Conservation (phyloP, 1,140 invertebrate genomes). For the Drosophila pectinifera region DNA sequence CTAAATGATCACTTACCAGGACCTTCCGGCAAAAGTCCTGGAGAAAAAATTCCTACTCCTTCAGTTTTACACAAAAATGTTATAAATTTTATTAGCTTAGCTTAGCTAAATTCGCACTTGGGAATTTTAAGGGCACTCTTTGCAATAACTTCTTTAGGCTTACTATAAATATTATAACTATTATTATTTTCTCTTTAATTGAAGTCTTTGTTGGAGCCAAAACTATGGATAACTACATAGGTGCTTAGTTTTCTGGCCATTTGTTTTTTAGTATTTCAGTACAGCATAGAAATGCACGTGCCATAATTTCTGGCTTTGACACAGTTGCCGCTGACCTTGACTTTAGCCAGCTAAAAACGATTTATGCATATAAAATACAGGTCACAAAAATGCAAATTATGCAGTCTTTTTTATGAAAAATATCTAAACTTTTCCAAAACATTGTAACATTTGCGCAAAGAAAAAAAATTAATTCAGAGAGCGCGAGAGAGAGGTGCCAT, state of each 20-base stretch:
- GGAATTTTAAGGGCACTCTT: too few species aligned
- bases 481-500: conserved; percentile 51
- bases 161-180: background rate
- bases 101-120: too few species aligned
- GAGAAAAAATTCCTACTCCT: too few species aligned
- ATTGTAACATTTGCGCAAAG: conserved; percentile 20
- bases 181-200: background rate
- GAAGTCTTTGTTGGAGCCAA: background rate
- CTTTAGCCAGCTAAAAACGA: conserved; percentile 5
- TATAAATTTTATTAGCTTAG: too few species aligned
- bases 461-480: conserved; percentile 19
- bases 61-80: too few species aligned
- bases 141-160: too few species aligned
- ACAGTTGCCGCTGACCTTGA: conserved; percentile 12
- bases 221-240: too few species aligned
- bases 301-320: conserved; percentile 10
- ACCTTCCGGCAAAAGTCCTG: too few species aligned
- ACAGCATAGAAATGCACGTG: conserved; percentile 7
- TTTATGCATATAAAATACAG: conserved; percentile 1
- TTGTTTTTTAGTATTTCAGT: too few species aligned
- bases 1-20: too few species aligned
- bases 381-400: conserved; percentile 12
- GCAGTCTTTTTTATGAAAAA: background rate
- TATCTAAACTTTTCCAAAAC: conserved; percentile 6
- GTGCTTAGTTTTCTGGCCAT: too few species aligned